These are phyloP conservation scores for Corydoras maculifer DNA, from an alignment of 2,113 vertebrate genomes.

Conservation along the genomic window DNA sequence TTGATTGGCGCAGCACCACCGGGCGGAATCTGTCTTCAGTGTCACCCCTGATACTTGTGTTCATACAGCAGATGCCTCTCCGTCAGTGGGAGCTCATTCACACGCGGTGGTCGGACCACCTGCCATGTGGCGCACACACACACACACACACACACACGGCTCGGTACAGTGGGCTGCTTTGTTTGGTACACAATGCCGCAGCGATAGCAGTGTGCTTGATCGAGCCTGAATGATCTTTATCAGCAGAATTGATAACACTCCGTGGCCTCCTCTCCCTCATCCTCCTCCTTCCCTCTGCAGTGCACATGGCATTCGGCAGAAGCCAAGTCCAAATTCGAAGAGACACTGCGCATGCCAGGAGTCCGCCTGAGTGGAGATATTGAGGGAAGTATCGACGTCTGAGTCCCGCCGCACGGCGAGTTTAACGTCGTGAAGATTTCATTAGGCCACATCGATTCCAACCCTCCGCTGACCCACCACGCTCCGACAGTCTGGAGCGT, in stretches of 20 bases:
- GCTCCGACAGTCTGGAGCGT: too few relatives aligned
- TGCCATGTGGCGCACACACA: background rate
- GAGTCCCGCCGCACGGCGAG: background rate
- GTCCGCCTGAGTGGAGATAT: conserved; percentile 9
- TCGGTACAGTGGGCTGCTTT: background rate
- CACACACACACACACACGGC: background rate
- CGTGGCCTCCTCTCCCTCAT: background rate
- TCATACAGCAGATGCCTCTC: background rate
- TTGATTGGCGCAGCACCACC: too few relatives aligned
- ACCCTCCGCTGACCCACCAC: too few relatives aligned
- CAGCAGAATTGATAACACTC: too few relatives aligned
- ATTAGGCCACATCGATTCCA: conserved; percentile 1
- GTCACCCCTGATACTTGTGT: background rate
- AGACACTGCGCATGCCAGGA: background rate
- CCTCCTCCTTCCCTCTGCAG: background rate
- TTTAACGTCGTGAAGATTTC: conserved; percentile 24
- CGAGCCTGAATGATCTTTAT: background rate
- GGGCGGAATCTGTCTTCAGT: too few relatives aligned
- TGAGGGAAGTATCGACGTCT: background rate
- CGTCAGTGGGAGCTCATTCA: background rate
- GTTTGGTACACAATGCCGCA: background rate
- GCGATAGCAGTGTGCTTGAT: background rate
- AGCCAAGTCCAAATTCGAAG: background rate
- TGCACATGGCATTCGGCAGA: background rate
- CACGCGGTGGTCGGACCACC: background rate